Conservation (phyloP, 1,140 invertebrate genomes). For the Drosophila parabipectinata region DNA sequence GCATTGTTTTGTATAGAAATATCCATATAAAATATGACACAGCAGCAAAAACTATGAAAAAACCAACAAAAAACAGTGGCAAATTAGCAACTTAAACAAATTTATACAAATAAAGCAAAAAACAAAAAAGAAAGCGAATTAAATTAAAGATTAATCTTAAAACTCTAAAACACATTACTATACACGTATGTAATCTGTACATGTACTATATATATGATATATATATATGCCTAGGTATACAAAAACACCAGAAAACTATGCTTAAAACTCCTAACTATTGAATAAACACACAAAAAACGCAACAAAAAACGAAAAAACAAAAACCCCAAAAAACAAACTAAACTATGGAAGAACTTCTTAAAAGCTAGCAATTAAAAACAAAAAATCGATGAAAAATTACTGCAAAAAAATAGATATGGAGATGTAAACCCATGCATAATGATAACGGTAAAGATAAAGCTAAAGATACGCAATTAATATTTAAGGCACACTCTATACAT, state of each 20-base stretch:
- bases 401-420: constrained; percentile 20
- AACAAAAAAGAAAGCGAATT: constrained; percentile 35
- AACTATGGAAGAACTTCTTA: constrained; percentile 58
- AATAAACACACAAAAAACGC: constrained; percentile 25
- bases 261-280: constrained; percentile 76
- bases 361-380: constrained; percentile 33
- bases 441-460: constrained; percentile 45
- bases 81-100: constrained; percentile 56
- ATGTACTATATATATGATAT: constrained; percentile 69
- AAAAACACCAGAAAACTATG: constrained; percentile 55
- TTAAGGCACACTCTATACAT: constrained; percentile 74
- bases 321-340: constrained; percentile 56
- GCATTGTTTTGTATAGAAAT: constrained; percentile 56
- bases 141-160: constrained; percentile 54
- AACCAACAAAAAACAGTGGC: constrained; percentile 51
- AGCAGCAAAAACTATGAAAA: constrained; percentile 12
- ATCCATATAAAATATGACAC: constrained; percentile 39
- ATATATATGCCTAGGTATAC: constrained; percentile 51
- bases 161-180: constrained; percentile 59
- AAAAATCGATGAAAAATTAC: constrained; percentile 15
- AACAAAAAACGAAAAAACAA: constrained; percentile 46
- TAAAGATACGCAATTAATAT: constrained; percentile 60
- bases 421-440: constrained; percentile 42
- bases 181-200: constrained; percentile 66
- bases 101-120: constrained; percentile 41